Percentiles rank a stretch among this genome's conserved stretches.
These are phyloP conservation scores for Biston stratarius DNA, from an alignment of 2,888 invertebrate genomes.

Conservation along the genomic window DNA sequence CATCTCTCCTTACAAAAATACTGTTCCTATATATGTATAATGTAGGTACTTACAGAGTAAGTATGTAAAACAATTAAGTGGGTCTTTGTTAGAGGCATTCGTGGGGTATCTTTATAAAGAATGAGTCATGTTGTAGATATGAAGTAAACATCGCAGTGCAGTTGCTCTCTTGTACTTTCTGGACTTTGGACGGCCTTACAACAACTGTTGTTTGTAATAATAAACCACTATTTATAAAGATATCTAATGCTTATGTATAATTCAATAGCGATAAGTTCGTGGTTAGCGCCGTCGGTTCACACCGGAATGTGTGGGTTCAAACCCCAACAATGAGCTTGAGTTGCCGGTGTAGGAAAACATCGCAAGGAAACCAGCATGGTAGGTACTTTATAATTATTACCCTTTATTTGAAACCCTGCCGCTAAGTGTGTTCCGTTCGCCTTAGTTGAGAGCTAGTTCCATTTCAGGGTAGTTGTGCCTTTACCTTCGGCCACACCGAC, in stretches of 20 bases:
- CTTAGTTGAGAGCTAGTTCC: too few relatives aligned
- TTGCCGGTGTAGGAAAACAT: too few relatives aligned
- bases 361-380: too few relatives aligned
- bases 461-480: too few relatives aligned
- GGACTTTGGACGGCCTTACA: conserved; percentile 25
- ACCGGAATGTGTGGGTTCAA: background rate
- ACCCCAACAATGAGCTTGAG: too few relatives aligned
- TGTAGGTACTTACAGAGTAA: conserved; percentile 1
- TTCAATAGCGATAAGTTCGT: background rate
- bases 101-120: conserved; percentile 17
- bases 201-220: background rate
- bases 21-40: conserved; percentile 30
- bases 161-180: conserved; percentile 19
- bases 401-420: too few relatives aligned
- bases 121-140: conserved; percentile 32
- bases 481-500: too few relatives aligned
- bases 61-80: conserved; percentile 14
- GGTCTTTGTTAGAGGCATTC: conserved; percentile 33
- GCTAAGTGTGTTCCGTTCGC: too few relatives aligned
- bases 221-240: background rate
- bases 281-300: too few relatives aligned
- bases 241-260: conserved; percentile 4
- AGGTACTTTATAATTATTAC: too few relatives aligned
- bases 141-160: conserved; percentile 28
- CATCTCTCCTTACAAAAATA: conserved; percentile 39